These are phyloP conservation scores for Chaetophractus vellerosus DNA, from an alignment of 2,797 vertebrate genomes.

Conservation along the genomic window DNA sequence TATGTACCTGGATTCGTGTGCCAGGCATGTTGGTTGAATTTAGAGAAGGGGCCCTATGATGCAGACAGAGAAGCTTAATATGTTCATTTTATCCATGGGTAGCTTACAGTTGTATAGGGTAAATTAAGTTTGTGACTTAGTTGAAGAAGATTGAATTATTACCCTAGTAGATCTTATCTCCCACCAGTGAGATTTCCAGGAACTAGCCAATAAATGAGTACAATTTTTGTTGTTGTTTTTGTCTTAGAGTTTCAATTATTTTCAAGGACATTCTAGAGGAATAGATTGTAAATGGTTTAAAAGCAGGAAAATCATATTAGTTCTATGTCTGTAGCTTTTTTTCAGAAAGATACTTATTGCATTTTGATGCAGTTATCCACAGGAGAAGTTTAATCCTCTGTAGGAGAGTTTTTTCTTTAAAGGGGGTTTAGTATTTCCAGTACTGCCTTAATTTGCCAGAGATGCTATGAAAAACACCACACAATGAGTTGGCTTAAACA, in stretches of 20 bases:
- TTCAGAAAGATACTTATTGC: neutral
- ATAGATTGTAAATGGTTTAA: neutral
- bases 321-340: neutral
- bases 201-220: neutral
- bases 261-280: conserved; percentile 18
- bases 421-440: neutral
- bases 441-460: no score
- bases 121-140: neutral
- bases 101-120: neutral
- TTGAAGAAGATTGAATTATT: neutral
- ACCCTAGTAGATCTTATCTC: neutral
- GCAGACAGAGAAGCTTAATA: neutral
- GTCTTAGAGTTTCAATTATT: neutral
- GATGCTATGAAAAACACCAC: no score
- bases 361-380: neutral
- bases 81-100: neutral
- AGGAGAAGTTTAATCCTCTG: neutral
- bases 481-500: no score
- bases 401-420: neutral
- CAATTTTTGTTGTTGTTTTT: neutral
- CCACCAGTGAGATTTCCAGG: neutral
- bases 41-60: neutral
- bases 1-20: neutral
- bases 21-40: neutral
- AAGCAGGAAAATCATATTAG: neutral